A percentile compares a stretch with the other conserved stretches of the same genome.
Conservation (phyloP, 2,888 invertebrate genomes). For the Syrista parreyssii region DNA sequence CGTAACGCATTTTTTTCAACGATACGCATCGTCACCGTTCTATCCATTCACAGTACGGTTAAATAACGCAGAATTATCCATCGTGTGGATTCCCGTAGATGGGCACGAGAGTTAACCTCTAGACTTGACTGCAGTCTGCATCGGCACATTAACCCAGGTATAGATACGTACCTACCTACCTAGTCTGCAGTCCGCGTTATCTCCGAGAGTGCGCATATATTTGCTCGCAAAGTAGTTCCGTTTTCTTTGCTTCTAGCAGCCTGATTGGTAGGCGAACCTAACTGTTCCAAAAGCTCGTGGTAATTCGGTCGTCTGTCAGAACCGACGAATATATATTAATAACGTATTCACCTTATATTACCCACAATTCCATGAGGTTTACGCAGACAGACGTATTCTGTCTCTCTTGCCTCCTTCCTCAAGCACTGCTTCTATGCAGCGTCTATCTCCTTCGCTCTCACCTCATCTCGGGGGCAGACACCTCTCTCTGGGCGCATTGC, state of each 20-base stretch:
- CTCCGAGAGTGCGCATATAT: slow-evolving; percentile 51
- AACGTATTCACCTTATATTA: neutral
- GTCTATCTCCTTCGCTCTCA: neutral
- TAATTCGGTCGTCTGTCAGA: slow-evolving; percentile 54
- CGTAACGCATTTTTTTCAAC: slow-evolving; percentile 16
- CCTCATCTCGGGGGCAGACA: neutral
- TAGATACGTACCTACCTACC: neutral
- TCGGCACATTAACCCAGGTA: slow-evolving; percentile 12
- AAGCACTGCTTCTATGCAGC: slow-evolving; percentile 19
- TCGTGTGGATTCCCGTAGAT: slow-evolving; percentile 48
- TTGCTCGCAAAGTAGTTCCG: slow-evolving; percentile 55
- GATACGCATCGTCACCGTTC: slow-evolving; percentile 35
- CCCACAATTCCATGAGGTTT: neutral
- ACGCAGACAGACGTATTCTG: neutral
- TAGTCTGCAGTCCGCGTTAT: slow-evolving; percentile 48
- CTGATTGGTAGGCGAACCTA: slow-evolving; percentile 52
- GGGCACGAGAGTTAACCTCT: slow-evolving; percentile 49
- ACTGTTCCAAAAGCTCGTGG: slow-evolving; percentile 55
- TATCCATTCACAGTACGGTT: slow-evolving; percentile 39
- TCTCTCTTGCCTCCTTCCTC: slow-evolving; percentile 27
- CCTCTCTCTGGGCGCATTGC: slow-evolving; percentile 13
- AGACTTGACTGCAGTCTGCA: slow-evolving; percentile 30
- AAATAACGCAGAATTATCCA: slow-evolving; percentile 55
- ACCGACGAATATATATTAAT: slow-evolving; percentile 25
- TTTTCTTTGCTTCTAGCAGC: slow-evolving; percentile 41